Base-by-base conservation (phyloP, 2,888 invertebrate species). In the Rugalucina vietnamica region DNA sequence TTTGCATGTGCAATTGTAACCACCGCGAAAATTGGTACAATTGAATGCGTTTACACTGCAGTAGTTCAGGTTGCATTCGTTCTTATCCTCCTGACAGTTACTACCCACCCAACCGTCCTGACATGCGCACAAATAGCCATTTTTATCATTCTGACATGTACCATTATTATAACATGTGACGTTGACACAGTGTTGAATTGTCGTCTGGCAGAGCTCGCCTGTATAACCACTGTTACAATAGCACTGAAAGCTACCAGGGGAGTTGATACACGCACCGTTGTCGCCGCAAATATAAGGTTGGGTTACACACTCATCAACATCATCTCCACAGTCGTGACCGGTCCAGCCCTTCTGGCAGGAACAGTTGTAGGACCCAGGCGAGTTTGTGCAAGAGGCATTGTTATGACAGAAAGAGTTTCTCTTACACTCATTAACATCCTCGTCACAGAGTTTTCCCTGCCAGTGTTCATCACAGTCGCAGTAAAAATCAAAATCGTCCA, bases 401-500 rank as follows among this genome's bases (percentile, higher is more conserved):
- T 90, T 83, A 34, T 86, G 71, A 81, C 91, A 91, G 1, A 88
- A 84, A n/a, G n/a, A n/a, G 50, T 79, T 43, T n/a, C 82, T 80
- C 8, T 70, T 72, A 77, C 91, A 91, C 82, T 91, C 91, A 81
- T 91, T 83, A 5, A 91, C 79, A 78, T 91, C 91, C 29, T 57
- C 39, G 69, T 87, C 85, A 75, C 86, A 81, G 0, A 79, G 85
- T 50, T 73, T 81, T 8, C 87, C 87, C 5, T 83, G 79, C 85
- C 85, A 87, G 34, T 43, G 49, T 12, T 73, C 18, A 10, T 79
- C 49, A 78, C 87, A 87, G 32, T 83, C 79, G 57, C 87, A 87
- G 24, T 75, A 36, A 27, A 85, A 83, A 37, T 82, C 87, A 32
- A 84, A 82, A 32, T 83, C 87, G 54, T 72, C 57, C n/a, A 65